Evolutionary conservation across 2,113 vertebrate species (phyloP), one percentile per base, ranked within the genome.

Genomic region (Garra rufa): DNA sequence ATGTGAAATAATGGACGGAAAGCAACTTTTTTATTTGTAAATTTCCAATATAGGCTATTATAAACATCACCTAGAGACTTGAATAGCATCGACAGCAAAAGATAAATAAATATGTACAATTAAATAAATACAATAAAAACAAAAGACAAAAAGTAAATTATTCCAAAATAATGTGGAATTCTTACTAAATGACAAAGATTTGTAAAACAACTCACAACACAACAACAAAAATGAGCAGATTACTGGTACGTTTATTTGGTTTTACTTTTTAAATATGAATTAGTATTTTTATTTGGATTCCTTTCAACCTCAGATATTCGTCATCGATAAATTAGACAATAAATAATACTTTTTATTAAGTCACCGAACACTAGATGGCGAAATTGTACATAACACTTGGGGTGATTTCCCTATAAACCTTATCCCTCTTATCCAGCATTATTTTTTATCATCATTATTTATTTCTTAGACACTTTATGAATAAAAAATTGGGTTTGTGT

Each of bases 351-450:
- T 7, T 63, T 1, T n/a, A 21, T 24, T 61, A 4, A 3, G 8
- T 17, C 34, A 63, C 41, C 21, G n/a, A 79, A 44, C 76, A 79
- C 55, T 28, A 79, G 76, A 79, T 59, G 55, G 76, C 76, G 76
- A 59, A 63, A 19, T 61, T 44, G 76, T 44, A 34, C 48, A 21
- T 14, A 4, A 55, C 17, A 76, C 28, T 55, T 9, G 28, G 6
- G 21, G 15, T 44, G 10, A 24, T 44, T 44, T 24, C n/a, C 21
- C 38, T 10, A 70, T 38, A 67, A 67, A 11, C n/a, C 57, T 9
- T 59, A 34, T 9, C 7, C 61, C 34, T 34, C 1, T 15, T 19
- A 24, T 67, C 11, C 3, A 3, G 26, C 9, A 14, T 26, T 44
- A 15, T 26, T 15, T 73, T 44, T 14, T 1, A 34, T 65, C n/a